Evolutionary conservation across 2,113 vertebrate genomes (phyloP), one percentile per base, ranked within the genome.

Genomic region (Leucoraja erinaceus): DNA sequence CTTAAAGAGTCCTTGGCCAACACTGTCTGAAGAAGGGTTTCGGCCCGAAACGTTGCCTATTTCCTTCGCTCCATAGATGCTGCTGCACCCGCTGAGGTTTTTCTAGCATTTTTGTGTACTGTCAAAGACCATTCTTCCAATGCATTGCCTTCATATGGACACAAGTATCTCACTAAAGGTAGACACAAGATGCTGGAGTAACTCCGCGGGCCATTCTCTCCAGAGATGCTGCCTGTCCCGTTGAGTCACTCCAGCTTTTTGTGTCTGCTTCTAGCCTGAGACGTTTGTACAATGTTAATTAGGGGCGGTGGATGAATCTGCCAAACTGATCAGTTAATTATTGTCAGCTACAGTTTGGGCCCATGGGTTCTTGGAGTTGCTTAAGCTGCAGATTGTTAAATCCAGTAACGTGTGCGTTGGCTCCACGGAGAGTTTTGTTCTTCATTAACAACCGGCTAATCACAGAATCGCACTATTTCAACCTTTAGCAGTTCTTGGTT

Each of bases 311-410:
- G 59, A 12, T 91, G 38, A 91, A 54, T 74, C 68, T 91, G 90
- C 90, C 90, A 54, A 72, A 74, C 66, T 25, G 90, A 72, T 91
- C 25, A 74, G 66, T 74, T 91, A 47, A 70, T 91, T 70, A 91
- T 47, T 25, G 33, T 72, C 59, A 88, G 61, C 59, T 59, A 56
- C 79, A 56, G 79, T 47, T 28, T 25, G 22, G 79, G 79, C 54
- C 79, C 79, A 91, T 12, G 6, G 88, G 31, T 7, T 68, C 66
- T 72, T 2, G 10, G 22, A 70, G 66, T 54, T 47, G 20, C 22
- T 74, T 22, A 54, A 74, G 70, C 33, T 72, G 68, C 90, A 47
- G 33, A 91, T 54, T 90, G 28, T 72, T 68, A 90, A 90, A 20
- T 12, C 78, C 18, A 25, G 78, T 54, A 81, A 81, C 18, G 78